These are phyloP conservation scores for Elephas maximus DNA, from an alignment of 2,113 vertebrate genomes.

Conservation along the genomic window DNA sequence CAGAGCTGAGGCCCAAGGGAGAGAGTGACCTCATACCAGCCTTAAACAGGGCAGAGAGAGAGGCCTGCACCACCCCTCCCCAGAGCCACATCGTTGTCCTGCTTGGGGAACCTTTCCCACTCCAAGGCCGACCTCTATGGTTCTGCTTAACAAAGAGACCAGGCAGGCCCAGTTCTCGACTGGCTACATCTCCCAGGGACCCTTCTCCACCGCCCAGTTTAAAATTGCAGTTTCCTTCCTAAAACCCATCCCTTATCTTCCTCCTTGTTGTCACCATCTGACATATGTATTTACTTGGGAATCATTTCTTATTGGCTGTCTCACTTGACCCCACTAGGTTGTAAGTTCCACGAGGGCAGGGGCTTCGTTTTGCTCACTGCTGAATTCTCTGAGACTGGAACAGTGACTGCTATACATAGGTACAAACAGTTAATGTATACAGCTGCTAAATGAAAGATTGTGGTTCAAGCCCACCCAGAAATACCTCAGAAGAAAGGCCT, in stretches of 20 bases:
- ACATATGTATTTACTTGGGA: neutral
- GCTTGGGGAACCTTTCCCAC: no score
- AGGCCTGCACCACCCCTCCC: neutral
- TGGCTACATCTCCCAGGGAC: neutral
- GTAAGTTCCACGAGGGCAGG: neutral
- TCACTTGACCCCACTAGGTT: neutral
- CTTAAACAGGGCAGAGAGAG: neutral
- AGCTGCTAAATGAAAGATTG: no score
- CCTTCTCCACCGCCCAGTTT: neutral
- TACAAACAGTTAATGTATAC: no score
- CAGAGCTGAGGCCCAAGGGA: neutral
- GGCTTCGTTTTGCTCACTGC: no score
- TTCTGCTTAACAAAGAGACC: neutral
- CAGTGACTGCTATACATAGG: neutral
- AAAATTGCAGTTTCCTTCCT: neutral
- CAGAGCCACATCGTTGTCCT: neutral
- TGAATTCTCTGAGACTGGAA: neutral
- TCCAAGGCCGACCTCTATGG: neutral
- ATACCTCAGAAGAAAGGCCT: no score
- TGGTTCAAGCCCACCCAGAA: no score
- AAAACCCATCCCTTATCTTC: neutral
- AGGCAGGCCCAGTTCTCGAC: neutral
- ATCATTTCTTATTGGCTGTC: neutral
- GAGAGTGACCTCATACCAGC: neutral
- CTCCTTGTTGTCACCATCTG: neutral